Conservation (phyloP, 92 coral and sea anemone species). For the Epizoanthus illoricatus region DNA sequence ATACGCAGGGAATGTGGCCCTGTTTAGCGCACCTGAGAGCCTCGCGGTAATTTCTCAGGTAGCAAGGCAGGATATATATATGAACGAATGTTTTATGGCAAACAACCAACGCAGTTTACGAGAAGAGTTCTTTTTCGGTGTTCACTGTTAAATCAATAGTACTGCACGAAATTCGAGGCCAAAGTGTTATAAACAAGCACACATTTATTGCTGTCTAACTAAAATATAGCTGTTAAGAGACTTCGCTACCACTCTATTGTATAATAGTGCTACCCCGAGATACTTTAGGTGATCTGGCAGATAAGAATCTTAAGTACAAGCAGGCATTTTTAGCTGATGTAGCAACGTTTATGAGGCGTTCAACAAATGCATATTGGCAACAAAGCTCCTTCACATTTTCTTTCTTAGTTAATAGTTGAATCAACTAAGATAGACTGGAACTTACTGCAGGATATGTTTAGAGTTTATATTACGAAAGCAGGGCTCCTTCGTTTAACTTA, state of each 20-base stretch:
- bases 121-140: not conserved
- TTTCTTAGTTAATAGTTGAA: too few relatives aligned
- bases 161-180: not conserved
- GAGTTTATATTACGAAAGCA: too few relatives aligned
- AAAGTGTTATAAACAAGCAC: not conserved
- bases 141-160: not conserved
- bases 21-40: slow-evolving; percentile 17
- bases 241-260: not conserved
- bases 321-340: not conserved
- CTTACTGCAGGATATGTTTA: too few relatives aligned
- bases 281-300: not conserved
- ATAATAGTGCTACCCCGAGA: not conserved
- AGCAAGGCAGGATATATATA: slow-evolving; percentile 70
- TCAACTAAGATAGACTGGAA: too few relatives aligned
- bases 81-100: not conserved
- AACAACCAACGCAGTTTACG: not conserved
- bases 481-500: too few relatives aligned
- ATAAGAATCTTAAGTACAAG: slow-evolving; percentile 5
- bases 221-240: slow-evolving; percentile 10
- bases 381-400: too few relatives aligned
- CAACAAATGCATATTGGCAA: too few relatives aligned
- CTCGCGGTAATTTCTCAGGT: slow-evolving; percentile 69
- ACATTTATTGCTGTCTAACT: not conserved
- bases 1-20: not conserved
- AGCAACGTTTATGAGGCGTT: too few relatives aligned